phyloP scores from a whole-genome alignment of 2,797 vertebrate species.

The Pseudomugil gertrudae region DNA sequence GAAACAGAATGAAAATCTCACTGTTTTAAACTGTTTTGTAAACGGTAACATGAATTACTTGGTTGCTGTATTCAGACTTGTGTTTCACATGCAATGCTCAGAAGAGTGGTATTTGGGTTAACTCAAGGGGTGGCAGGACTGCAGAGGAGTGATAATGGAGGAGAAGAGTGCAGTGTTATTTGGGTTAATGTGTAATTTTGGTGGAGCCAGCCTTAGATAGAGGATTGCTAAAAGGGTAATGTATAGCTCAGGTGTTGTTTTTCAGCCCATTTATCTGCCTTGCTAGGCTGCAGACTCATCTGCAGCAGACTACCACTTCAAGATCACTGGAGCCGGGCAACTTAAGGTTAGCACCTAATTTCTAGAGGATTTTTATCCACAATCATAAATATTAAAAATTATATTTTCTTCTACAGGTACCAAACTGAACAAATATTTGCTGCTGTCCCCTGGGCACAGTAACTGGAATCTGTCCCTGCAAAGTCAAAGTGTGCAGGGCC shows the following conservation, averaged over 20 bases:
- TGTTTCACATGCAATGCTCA: background rate
- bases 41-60: background rate
- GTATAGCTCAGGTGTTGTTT: constrained; percentile 62
- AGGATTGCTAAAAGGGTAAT: constrained; percentile 55
- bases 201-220: constrained; percentile 58
- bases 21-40: background rate
- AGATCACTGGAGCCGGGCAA: constrained; percentile 10
- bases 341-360: constrained; percentile 50
- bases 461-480: constrained; percentile 85
- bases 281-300: constrained; percentile 3
- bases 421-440: background rate
- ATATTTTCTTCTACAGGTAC: constrained; percentile 21
- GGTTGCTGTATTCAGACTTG: background rate
- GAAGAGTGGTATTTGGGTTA: constrained; percentile 2
- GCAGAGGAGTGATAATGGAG: constrained; percentile 25
- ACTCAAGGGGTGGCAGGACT: constrained; percentile 6
- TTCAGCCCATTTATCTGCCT: constrained; percentile 39
- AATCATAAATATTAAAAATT: background rate
- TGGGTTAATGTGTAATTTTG: constrained; percentile 79
- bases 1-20: background rate
- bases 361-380: background rate
- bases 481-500: constrained; percentile 73
- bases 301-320: constrained; percentile 22
- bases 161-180: constrained; percentile 27
- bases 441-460: constrained; percentile 76